Evolutionary conservation across 2,888 invertebrate genomes (phyloP).

Genomic region (Theretra japonica): DNA sequence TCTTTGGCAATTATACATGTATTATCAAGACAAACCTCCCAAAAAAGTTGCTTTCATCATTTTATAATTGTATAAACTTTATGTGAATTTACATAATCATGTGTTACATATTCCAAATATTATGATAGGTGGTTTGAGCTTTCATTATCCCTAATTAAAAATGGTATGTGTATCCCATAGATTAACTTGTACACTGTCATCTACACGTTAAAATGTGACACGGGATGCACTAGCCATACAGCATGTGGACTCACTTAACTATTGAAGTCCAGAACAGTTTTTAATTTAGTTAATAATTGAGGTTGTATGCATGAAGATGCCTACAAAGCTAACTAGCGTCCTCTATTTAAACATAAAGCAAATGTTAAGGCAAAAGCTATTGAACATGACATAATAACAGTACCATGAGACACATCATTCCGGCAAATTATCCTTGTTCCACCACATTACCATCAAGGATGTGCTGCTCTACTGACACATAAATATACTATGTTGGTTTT

Average conservation of each 20-base stretch:
- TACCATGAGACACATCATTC: conserved; percentile 3
- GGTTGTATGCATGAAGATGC: conserved; percentile 12
- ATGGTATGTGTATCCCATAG: background rate
- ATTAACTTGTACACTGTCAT: conserved; percentile 32
- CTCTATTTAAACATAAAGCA: conserved; percentile 22
- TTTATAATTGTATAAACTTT: no score
- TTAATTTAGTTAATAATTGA: background rate
- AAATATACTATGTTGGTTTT: background rate
- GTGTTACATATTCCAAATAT: no score
- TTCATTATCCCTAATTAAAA: background rate
- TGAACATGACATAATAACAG: conserved; percentile 29
- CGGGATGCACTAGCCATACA: conserved; percentile 27
- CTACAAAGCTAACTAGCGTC: conserved; percentile 27
- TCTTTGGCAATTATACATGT: no score
- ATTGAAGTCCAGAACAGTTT: conserved; percentile 20
- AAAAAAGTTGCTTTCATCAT: no score
- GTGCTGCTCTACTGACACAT: background rate
- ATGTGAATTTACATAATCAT: no score
- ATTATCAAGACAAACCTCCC: no score
- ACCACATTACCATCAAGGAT: conserved; percentile 10
- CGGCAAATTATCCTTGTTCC: background rate
- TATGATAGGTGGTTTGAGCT: background rate
- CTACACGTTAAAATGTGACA: conserved; percentile 20
- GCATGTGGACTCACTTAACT: conserved; percentile 22
- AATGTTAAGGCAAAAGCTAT: conserved; percentile 28